Conservation (phyloP, 2,888 invertebrate species). For the Baccha elongata region DNA sequence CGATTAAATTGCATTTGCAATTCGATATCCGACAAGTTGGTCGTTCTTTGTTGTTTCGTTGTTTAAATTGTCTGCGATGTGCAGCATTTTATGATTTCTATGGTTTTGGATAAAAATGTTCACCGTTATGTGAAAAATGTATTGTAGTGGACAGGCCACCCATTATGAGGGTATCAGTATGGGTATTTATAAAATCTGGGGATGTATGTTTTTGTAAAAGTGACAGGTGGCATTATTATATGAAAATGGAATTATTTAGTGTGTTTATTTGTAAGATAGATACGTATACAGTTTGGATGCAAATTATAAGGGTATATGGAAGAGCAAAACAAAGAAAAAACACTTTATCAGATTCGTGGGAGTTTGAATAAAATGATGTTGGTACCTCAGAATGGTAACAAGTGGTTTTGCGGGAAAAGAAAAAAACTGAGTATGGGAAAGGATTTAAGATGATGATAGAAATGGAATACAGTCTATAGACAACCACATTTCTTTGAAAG, state of each 20-base stretch:
- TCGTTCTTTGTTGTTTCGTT: conserved; percentile 26
- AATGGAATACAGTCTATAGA: no score
- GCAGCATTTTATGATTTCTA: conserved; percentile 51
- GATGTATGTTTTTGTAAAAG: not conserved
- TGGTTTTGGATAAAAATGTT: conserved; percentile 12
- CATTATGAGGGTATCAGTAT: conserved; percentile 42
- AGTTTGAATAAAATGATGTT: not conserved
- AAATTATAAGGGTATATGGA: conserved; percentile 5
- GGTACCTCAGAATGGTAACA: no score
- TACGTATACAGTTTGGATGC: conserved; percentile 2
- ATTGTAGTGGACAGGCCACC: conserved; percentile 52
- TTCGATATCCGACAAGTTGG: conserved; percentile 56
- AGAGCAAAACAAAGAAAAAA: not conserved
- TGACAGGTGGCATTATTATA: conserved; percentile 16
- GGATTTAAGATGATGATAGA: no score
- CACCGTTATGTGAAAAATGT: conserved; percentile 58
- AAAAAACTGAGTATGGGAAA: no score
- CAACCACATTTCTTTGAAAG: no score
- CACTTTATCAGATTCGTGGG: conserved; percentile 17
- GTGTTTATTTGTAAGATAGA: not conserved
- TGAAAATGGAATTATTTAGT: not conserved
- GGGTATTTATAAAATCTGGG: conserved; percentile 7
- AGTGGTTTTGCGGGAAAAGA: no score
- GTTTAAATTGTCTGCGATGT: conserved; percentile 7
- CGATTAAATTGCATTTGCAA: conserved; percentile 72